Conservation (phyloP, 2,888 invertebrate species). For the Loripinus fragilis region DNA sequence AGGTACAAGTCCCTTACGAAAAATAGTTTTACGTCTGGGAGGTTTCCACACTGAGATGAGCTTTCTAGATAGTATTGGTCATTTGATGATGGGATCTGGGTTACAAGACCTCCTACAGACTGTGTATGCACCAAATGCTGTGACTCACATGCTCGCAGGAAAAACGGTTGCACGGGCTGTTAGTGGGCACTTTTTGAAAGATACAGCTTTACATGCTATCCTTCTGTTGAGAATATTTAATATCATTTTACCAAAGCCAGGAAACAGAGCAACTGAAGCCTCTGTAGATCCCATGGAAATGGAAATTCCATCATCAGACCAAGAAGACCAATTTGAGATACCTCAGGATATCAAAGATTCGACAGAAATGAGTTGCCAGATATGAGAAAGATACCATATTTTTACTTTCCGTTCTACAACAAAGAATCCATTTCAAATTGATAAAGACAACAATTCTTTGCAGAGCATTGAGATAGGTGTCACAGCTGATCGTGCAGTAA, state of each 20-base stretch:
- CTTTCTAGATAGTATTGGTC: slow-evolving; percentile 18
- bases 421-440: slow-evolving; percentile 36
- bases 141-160: neutral
- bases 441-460: neutral
- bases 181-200: slow-evolving; percentile 15
- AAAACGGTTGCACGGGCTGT: slow-evolving; percentile 23
- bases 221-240: neutral
- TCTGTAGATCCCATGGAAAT: neutral
- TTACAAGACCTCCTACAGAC: slow-evolving; percentile 17
- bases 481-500: slow-evolving; percentile 8
- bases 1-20: neutral
- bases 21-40: slow-evolving; percentile 30
- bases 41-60: slow-evolving; percentile 14
- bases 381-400: slow-evolving; percentile 11
- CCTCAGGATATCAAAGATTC: too few species aligned
- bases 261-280: too few species aligned
- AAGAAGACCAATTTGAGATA: neutral
- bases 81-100: slow-evolving; percentile 22
- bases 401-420: neutral
- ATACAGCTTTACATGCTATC: too few species aligned
- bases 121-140: slow-evolving; percentile 16
- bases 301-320: neutral
- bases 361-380: slow-evolving; percentile 17
- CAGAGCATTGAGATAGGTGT: slow-evolving; percentile 27
- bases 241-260: neutral